These are phyloP conservation scores for Nesospiza acunhae DNA, from an alignment of 2,113 vertebrate genomes.

Conservation along the genomic window DNA sequence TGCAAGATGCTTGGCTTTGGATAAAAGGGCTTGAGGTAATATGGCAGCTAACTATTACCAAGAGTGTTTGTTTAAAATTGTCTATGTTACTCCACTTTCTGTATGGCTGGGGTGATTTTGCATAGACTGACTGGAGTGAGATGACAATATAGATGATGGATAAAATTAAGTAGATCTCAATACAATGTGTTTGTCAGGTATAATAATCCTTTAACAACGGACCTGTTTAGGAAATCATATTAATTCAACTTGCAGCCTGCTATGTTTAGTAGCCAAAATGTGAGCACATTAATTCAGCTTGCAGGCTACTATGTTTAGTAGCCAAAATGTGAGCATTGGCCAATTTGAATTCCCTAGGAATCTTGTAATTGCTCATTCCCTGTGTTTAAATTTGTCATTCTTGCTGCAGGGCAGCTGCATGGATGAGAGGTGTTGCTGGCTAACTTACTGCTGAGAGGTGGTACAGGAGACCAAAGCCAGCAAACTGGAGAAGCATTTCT, in stretches of 20 bases:
- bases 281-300: background rate
- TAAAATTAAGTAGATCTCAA: background rate
- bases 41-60: background rate
- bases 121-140: background rate
- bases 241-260: background rate
- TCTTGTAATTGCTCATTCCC: background rate
- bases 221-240: background rate
- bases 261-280: background rate
- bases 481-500: background rate
- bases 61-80: background rate
- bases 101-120: background rate
- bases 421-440: background rate
- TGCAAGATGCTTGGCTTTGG: conserved; percentile 78
- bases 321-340: background rate
- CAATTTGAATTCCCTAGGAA: background rate
- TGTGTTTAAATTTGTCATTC: background rate
- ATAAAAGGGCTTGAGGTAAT: conserved; percentile 80
- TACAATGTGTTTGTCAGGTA: background rate
- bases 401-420: background rate
- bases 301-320: background rate
- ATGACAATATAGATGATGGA: background rate
- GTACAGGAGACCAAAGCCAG: background rate
- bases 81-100: background rate
- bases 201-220: background rate
- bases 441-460: background rate